phyloP scores from a whole-genome alignment of 2,797 vertebrate genomes.

The Spinibarbus caldwelli region DNA sequence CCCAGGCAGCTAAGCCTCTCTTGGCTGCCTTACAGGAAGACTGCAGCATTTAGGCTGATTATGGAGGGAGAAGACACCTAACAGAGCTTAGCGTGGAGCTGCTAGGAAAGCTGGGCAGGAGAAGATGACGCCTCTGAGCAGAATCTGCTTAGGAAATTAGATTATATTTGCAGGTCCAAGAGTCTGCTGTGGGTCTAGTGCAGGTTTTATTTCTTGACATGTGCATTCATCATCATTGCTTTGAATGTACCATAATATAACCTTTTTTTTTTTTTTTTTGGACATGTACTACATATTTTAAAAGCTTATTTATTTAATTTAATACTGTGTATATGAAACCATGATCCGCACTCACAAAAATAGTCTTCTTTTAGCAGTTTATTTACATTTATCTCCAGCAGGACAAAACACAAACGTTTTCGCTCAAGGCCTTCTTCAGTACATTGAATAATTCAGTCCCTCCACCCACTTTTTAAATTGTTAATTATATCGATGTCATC shows the following conservation, averaged over 20 bases:
- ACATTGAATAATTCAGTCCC: background rate
- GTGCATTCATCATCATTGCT: background rate
- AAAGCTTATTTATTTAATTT: too few species aligned
- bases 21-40: slow-evolving; percentile 80
- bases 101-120: slow-evolving; percentile 62
- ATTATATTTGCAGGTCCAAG: slow-evolving; percentile 66
- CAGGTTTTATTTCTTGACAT: slow-evolving; percentile 47
- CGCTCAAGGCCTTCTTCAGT: background rate
- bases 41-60: slow-evolving; percentile 79
- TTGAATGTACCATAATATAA: background rate
- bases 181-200: slow-evolving; percentile 63
- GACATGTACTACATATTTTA: background rate
- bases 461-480: background rate
- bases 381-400: background rate
- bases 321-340: too few species aligned
- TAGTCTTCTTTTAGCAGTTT: background rate
- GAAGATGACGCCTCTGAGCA: slow-evolving; percentile 27
- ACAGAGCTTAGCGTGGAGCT: slow-evolving; percentile 78
- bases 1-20: slow-evolving; percentile 76
- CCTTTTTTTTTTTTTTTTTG: background rate
- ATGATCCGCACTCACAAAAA: too few species aligned
- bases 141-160: slow-evolving; percentile 62
- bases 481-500: background rate
- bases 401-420: background rate
- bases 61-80: slow-evolving; percentile 75